phyloP scores from a whole-genome alignment of 2,888 invertebrate genomes.

The Drosophila peninsularis region DNA sequence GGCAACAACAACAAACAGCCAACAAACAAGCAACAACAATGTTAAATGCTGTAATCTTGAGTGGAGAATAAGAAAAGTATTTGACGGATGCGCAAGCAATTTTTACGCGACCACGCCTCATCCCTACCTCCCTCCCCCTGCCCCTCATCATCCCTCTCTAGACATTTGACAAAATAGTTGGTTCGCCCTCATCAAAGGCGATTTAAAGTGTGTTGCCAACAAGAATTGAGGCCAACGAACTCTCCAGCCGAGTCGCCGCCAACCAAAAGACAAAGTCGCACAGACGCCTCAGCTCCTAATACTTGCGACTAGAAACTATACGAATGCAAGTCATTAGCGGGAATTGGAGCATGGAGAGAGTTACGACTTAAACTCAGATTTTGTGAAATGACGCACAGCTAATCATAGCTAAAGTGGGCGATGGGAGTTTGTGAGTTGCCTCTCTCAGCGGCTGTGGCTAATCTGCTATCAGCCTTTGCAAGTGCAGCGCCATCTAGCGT shows the following conservation, averaged over 20 bases:
- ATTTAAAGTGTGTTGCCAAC: conserved; percentile 52
- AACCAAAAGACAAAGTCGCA: conserved; percentile 32
- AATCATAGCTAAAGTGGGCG: conserved; percentile 24
- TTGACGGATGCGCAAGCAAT: conserved; percentile 45
- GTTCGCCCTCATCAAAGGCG: conserved; percentile 54
- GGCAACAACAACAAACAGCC: conserved; percentile 28
- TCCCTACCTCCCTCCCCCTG: not conserved
- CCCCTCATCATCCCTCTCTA: not conserved
- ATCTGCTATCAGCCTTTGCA: conserved; percentile 40
- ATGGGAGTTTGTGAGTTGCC: not conserved
- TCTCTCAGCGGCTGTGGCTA: conserved; percentile 24
- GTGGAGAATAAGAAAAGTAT: conserved; percentile 42
- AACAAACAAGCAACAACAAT: conserved; percentile 37
- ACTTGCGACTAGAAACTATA: conserved; percentile 11
- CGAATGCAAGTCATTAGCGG: conserved; percentile 64
- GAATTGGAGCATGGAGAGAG: conserved; percentile 72
- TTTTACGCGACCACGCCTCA: conserved; percentile 37
- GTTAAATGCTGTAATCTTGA: conserved; percentile 61
- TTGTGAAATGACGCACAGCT: conserved; percentile 52
- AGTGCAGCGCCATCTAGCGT: conserved; percentile 12
- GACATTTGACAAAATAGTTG: conserved; percentile 62
- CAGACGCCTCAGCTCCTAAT: conserved; percentile 24
- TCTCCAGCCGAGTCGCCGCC: conserved; percentile 35
- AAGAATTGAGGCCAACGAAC: conserved; percentile 69
- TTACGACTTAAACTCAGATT: conserved; percentile 51